Evolutionary conservation across 2,797 vertebrate species (phyloP).

Genomic region (Falco columbarius): DNA sequence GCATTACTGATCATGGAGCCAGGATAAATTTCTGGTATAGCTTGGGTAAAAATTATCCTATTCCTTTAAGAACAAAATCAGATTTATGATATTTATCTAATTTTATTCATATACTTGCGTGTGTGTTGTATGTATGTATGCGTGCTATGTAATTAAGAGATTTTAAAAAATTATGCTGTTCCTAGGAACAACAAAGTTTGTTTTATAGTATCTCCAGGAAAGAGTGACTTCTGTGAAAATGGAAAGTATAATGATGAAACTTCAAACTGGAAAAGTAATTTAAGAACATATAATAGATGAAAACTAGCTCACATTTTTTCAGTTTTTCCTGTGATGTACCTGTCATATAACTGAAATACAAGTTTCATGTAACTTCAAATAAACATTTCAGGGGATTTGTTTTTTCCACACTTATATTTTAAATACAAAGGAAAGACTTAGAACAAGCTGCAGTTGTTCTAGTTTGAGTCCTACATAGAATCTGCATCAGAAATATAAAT

Average conservation of each 20-base stretch:
- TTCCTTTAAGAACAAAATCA: background rate
- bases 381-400: background rate
- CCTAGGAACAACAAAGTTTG: background rate
- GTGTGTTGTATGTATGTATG: background rate
- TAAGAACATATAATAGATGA: background rate
- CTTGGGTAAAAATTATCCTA: background rate
- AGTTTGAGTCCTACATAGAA: background rate
- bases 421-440: background rate
- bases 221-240: background rate
- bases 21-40: background rate
- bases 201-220: background rate
- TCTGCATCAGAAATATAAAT: background rate
- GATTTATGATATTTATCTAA: background rate
- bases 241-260: background rate
- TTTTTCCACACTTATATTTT: background rate
- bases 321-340: background rate
- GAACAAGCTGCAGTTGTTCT: background rate
- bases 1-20: background rate
- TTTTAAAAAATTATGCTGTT: background rate
- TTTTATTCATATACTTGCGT: background rate
- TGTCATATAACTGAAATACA: background rate
- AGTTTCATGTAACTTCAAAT: background rate
- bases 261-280: background rate
- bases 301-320: background rate
- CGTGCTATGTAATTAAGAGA: background rate